Evolutionary conservation across 2,113 vertebrate species (phyloP).

Genomic region (Hemiscyllium ocellatum): DNA sequence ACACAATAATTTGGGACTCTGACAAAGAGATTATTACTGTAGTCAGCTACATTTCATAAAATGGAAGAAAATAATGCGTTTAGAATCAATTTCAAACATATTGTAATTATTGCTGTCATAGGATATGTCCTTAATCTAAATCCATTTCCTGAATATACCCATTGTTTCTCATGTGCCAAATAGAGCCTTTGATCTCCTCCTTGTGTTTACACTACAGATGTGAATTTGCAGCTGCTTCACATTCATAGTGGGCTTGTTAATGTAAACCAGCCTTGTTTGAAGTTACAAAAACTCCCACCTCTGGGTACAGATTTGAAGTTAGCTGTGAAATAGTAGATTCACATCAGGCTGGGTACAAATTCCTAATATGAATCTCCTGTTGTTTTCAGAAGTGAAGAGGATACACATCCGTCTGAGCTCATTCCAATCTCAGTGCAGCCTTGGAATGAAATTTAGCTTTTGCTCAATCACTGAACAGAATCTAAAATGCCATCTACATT

Average conservation of each 20-base stretch:
- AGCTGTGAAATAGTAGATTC: slow-evolving; percentile 31
- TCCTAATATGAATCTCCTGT: slow-evolving; percentile 20
- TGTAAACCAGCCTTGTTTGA: slow-evolving; percentile 33
- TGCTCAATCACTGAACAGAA: background rate
- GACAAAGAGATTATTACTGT: background rate
- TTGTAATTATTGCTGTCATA: slow-evolving; percentile 28
- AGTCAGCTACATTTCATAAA: background rate
- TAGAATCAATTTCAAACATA: slow-evolving; percentile 30
- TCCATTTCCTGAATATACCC: slow-evolving; percentile 32
- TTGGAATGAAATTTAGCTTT: background rate
- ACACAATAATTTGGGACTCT: background rate
- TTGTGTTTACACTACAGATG: slow-evolving; percentile 34
- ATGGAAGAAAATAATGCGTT: slow-evolving; percentile 9
- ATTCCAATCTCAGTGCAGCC: background rate
- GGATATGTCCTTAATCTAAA: slow-evolving; percentile 35
- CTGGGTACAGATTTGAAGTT: slow-evolving; percentile 24
- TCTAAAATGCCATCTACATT: background rate
- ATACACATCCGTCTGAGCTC: background rate
- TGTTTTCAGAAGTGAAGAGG: background rate
- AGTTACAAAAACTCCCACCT: slow-evolving; percentile 35
- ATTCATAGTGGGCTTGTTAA: slow-evolving; percentile 30
- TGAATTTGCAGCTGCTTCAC: slow-evolving; percentile 37
- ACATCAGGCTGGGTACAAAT: slow-evolving; percentile 27
- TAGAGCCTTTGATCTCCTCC: slow-evolving; percentile 23
- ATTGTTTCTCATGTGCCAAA: slow-evolving; percentile 37